These are phyloP conservation scores for Linnaemya vulpina DNA, from an alignment of 2,888 invertebrate species.

Conservation along the genomic window DNA sequence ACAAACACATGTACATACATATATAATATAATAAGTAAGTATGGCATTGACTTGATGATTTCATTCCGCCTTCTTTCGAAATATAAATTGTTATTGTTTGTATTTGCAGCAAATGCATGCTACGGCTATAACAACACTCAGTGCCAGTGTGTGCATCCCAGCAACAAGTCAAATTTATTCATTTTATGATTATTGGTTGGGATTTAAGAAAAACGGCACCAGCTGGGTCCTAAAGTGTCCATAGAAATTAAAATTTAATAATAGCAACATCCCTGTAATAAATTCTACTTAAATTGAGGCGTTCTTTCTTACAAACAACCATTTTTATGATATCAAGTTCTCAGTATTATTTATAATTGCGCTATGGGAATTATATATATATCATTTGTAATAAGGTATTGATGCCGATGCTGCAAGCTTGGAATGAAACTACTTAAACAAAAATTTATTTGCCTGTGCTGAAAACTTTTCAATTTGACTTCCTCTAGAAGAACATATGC, in stretches of 20 bases:
- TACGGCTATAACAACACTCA: background rate
- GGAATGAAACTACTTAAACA: too few relatives aligned
- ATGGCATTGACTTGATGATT: background rate
- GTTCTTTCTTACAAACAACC: too few relatives aligned
- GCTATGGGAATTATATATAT: too few relatives aligned
- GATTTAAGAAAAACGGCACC: background rate
- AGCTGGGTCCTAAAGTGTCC: background rate
- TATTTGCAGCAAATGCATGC: background rate
- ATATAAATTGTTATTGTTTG: constrained; percentile 26
- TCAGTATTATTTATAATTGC: too few relatives aligned
- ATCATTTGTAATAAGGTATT: too few relatives aligned
- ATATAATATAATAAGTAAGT: background rate
- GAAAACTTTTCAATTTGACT: too few relatives aligned
- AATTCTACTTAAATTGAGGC: too few relatives aligned
- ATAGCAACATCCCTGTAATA: too few relatives aligned
- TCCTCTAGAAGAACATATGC: too few relatives aligned
- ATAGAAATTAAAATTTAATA: background rate
- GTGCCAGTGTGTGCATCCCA: background rate
- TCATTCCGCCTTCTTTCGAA: background rate
- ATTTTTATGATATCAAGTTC: too few relatives aligned
- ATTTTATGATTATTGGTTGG: background rate
- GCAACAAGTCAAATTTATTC: background rate
- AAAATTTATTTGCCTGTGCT: too few relatives aligned
- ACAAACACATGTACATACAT: background rate
- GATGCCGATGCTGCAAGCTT: too few relatives aligned